phyloP scores from a whole-genome alignment of 1,140 invertebrate species.

The Drosophila pectinifera region DNA sequence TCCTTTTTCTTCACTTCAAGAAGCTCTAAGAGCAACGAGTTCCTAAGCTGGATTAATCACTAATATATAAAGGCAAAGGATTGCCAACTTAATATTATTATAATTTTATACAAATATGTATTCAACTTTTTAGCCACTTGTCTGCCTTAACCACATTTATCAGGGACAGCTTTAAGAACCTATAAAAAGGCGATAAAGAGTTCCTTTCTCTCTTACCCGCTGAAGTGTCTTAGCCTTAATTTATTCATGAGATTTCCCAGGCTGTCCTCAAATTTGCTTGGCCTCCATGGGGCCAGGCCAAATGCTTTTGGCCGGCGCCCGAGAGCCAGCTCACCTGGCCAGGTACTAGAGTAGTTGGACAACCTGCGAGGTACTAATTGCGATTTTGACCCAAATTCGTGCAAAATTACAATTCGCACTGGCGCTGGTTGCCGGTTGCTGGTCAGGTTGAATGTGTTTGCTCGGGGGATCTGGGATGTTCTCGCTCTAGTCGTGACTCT shows the following conservation, averaged over 20 bases:
- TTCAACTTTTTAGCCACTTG: background rate
- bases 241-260: slow-evolving; percentile 48
- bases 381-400: slow-evolving; percentile 78
- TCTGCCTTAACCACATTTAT: background rate
- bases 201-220: background rate
- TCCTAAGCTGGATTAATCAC: too few relatives aligned
- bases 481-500: slow-evolving; percentile 13
- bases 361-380: slow-evolving; percentile 66
- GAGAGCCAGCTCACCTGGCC: slow-evolving; percentile 11
- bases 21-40: too few relatives aligned
- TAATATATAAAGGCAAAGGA: background rate
- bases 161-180: background rate
- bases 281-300: slow-evolving; percentile 35
- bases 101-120: background rate
- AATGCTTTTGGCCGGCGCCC: slow-evolving; percentile 32
- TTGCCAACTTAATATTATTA: too few relatives aligned
- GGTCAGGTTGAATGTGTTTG: slow-evolving; percentile 30
- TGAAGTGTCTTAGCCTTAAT: slow-evolving; percentile 9
- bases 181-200: slow-evolving; percentile 5
- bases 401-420: slow-evolving; percentile 72
- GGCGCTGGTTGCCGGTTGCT: slow-evolving; percentile 24
- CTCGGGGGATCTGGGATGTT: slow-evolving; percentile 43
- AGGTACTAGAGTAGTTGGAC: slow-evolving; percentile 17
- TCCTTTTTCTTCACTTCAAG: background rate
- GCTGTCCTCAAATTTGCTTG: slow-evolving; percentile 20